Percentiles rank a stretch among this genome's conserved stretches.
These are phyloP conservation scores for Eudorcas thomsonii DNA, from an alignment of 2,113 vertebrate genomes.

Conservation along the genomic window DNA sequence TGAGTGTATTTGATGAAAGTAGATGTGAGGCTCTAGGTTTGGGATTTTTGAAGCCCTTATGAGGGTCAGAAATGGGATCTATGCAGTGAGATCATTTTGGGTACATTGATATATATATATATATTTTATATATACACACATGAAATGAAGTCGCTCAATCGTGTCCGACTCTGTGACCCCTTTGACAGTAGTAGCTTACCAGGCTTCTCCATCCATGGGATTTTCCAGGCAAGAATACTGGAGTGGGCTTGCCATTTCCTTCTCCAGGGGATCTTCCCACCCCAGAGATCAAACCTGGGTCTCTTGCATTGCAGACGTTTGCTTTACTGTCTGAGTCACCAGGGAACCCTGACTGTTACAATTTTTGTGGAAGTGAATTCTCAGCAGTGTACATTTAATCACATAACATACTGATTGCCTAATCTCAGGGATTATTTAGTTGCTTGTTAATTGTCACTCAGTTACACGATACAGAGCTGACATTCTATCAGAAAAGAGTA, in stretches of 20 bases:
- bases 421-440: background rate
- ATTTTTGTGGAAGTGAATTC: background rate
- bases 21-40: background rate
- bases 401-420: background rate
- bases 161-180: background rate
- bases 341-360: background rate
- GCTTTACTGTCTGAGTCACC: background rate
- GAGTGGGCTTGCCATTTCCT: background rate
- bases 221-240: background rate
- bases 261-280: background rate
- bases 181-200: background rate
- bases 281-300: fast-evolving
- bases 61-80: background rate
- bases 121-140: background rate
- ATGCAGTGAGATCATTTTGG: background rate
- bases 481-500: background rate
- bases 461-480: background rate
- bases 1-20: background rate
- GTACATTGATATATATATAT: background rate
- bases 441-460: background rate
- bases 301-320: background rate
- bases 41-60: background rate
- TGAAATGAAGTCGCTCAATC: background rate
- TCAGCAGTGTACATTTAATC: background rate
- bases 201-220: background rate